Base-by-base conservation (phyloP, 2,888 invertebrate genomes). In the Drosophila putrida region DNA sequence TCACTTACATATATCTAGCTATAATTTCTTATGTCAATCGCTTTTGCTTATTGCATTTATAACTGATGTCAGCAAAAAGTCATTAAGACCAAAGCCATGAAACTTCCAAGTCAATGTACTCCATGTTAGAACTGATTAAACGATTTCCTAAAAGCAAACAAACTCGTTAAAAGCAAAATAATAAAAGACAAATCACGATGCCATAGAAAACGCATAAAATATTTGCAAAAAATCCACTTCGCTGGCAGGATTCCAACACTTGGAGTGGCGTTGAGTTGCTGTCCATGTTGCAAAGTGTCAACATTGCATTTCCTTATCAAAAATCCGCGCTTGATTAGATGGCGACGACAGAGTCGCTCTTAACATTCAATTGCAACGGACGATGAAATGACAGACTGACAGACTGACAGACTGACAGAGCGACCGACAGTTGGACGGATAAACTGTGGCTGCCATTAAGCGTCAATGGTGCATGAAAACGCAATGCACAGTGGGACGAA, bases 391-490 rank as follows among this genome's bases (percentile, higher is more conserved):
- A 54, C 49, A 47, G 43, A 59, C 38, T 25, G 55, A 57, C 51
- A 43, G 35, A 55, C 38, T 31, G 55, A 57, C 51, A 36, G 35
- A 50, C 20, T 9, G 68, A 57, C 38, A 49, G 55, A 28, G 4
- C 35, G 38, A 58, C 41, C 41, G 58, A 55, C 39, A 43, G 57
- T 33, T 35, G 5, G 54, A 53, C 35, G 27, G 54, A 59, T 60
- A 70, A 59, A 54, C 60, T 41, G 66, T 47, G 53, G 38, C 49
- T 67, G 73, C 68, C 87, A 80, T 82, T 73, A 72, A 78, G 62
- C 75, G 74, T 78, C 78, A 86, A 85, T 90, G 90, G 74, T 65
- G 88, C 75, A 81, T 66, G 63, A 79, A 84, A 88, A 72, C 59
- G 72, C 69, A 47, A 4, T 2, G 71, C 64, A 80, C 80, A 76